Evolutionary conservation across 23 tunicate genomes (phyloP).

Genomic region (Halocynthia roretzi): DNA sequence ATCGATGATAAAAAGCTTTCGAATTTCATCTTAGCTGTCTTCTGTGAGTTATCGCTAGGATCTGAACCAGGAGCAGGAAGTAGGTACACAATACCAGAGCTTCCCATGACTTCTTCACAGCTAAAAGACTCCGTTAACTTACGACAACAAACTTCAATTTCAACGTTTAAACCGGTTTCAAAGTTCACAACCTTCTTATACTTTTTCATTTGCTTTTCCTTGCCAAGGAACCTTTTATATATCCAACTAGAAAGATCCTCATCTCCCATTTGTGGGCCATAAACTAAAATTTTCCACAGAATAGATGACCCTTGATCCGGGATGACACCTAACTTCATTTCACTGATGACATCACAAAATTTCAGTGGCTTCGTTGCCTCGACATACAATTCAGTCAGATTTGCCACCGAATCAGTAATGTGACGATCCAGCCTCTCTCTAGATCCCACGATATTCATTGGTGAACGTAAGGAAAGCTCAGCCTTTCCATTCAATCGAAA

Average conservation of each 20-base stretch:
- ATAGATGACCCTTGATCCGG: not conserved
- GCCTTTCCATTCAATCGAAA: not conserved
- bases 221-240: not conserved
- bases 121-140: not conserved
- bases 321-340: not conserved
- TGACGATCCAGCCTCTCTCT: not conserved
- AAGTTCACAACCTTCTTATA: not conserved
- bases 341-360: conserved; percentile 7
- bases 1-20: not conserved
- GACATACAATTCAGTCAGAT: not conserved
- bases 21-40: not conserved
- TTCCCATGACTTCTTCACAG: conserved; percentile 12
- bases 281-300: conserved; percentile 10
- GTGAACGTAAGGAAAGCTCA: conserved; percentile 9
- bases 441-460: conserved; percentile 17
- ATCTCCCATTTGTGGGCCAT: not conserved
- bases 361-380: not conserved
- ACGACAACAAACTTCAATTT: conserved; percentile 4
- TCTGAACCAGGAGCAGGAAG: not conserved
- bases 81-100: conserved; percentile 14
- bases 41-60: conserved; percentile 4
- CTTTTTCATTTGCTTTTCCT: not conserved
- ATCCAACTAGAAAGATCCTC: not conserved
- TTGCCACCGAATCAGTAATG: not conserved
- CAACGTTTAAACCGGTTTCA: not conserved